Base-by-base conservation (phyloP, 2,797 vertebrate genomes). In the Gambelia wislizenii region DNA sequence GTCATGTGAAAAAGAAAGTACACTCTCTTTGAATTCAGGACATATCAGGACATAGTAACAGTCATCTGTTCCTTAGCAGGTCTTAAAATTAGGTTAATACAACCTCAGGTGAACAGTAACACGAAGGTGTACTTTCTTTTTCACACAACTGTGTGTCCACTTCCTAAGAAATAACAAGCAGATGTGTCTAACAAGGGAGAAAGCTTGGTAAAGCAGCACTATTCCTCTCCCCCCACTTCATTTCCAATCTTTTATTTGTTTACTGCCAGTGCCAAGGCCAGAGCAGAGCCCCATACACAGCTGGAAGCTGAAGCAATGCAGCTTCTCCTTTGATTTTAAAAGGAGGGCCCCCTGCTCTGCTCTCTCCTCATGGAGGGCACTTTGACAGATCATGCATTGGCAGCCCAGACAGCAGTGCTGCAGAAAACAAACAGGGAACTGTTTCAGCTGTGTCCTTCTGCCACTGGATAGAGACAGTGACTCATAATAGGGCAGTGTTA, bases 101-200 rank as follows among this genome's bases (percentile, higher is more conserved):
- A n/a, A n/a, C n/a, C n/a, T n/a, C n/a, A n/a, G n/a, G n/a, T n/a
- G n/a, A n/a, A n/a, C n/a, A n/a, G n/a, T n/a, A n/a, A n/a, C n/a
- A n/a, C n/a, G n/a, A n/a, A n/a, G n/a, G n/a, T n/a, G n/a, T n/a
- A n/a, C n/a, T n/a, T n/a, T n/a, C n/a, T n/a, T n/a, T n/a, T n/a
- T n/a, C n/a, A n/a, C n/a, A n/a, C n/a, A n/a, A n/a, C n/a, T n/a
- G n/a, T n/a, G n/a, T 52, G 59, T 39, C 80, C n/a, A 54, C 72
- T 77, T 36, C 14, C 56, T 84, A 36, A 92, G 91, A 94, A 91
- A 94, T 39, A 6, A 36, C 30, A 25, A 61, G 22, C 47, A 61
- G 16, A 69, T 8, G n/a, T 44, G 25, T n/a, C 78, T 76, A 27
- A 52, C 56, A 86, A 61, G 20, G n/a, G 47, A 76, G 5, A 9